Base-by-base conservation (phyloP, 2,113 vertebrate genomes). In the Colinus virginianus region DNA sequence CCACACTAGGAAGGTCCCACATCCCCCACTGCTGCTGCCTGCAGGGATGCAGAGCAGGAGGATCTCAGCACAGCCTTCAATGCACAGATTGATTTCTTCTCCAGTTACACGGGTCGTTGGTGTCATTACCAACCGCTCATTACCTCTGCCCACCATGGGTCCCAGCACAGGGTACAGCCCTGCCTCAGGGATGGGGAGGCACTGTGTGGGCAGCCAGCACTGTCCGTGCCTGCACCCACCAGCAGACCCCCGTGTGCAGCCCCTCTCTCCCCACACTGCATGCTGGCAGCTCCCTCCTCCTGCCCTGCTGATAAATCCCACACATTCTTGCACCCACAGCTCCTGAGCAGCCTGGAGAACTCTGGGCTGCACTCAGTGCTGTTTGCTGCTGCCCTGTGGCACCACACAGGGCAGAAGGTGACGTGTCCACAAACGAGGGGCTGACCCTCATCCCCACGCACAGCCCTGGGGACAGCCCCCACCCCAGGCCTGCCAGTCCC, bases 61-160 rank as follows among this genome's bases (percentile, higher is more conserved):
- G 71, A 93, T 91, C 63, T 36, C 25, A 63, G 84, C 0, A 5
- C 95, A 95, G 59, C 83, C 70, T 77, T 79, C 72, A 96, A 68
- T 86, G 82, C n/a, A 30, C 30, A 36, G 16, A 96, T 92, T 1
- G 80, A 96, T 97, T 96, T 79, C 76, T 77, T 96, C 94, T 97
- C 93, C 0, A 1, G 78, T 96, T 96, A 94, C 93, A 1, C 0
- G 2, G 56, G 92, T 84, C 17, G 0, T 53, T 53, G 25, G 92
- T 70, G 78, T 91, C 75, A 92, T 78, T 63, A 61, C 49, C 49
- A 53, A 38, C 68, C 64, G 25, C 3, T 0, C 9, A 68, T 85
- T 61, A 76, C 78, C 80, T 86, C 66, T 45, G 2, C 9, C 59
- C 20, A 0, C 49, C 28, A 1, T 0, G 11, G 43, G 0, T 20